These are phyloP conservation scores for Xiphorhynchus elegans DNA, from an alignment of 2,113 vertebrate genomes.

Conservation along the genomic window DNA sequence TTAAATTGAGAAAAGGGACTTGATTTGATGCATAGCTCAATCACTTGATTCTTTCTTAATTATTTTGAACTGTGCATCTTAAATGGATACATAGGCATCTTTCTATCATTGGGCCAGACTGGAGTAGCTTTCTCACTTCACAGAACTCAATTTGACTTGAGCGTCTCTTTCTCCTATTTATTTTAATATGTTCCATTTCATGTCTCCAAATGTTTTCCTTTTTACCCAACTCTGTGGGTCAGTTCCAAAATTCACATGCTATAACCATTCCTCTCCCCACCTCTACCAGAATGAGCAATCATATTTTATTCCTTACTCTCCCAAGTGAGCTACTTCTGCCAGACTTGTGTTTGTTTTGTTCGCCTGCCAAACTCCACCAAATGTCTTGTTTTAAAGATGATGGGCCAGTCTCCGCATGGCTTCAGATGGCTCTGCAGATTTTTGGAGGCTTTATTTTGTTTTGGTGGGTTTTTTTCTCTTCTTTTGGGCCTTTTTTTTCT, in stretches of 20 bases:
- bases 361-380: slow-evolving; percentile 27
- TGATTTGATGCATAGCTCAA: background rate
- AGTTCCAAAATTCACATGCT: slow-evolving; percentile 26
- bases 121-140: background rate
- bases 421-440: slow-evolving; percentile 14
- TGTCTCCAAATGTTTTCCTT: slow-evolving; percentile 14
- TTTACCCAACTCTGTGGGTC: background rate
- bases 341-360: slow-evolving; percentile 47
- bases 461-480: background rate
- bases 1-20: background rate
- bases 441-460: background rate
- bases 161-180: background rate
- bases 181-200: slow-evolving; percentile 23
- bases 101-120: background rate
- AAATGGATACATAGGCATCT: background rate
- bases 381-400: slow-evolving; percentile 39
- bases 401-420: background rate
- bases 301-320: slow-evolving; percentile 8
- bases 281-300: slow-evolving; percentile 34
- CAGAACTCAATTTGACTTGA: background rate
- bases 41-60: background rate
- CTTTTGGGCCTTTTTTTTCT: background rate
- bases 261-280: background rate
- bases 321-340: background rate
- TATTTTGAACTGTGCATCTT: background rate